These are phyloP conservation scores for Dioctria rufipes DNA, from an alignment of 2,888 invertebrate species.

Conservation along the genomic window DNA sequence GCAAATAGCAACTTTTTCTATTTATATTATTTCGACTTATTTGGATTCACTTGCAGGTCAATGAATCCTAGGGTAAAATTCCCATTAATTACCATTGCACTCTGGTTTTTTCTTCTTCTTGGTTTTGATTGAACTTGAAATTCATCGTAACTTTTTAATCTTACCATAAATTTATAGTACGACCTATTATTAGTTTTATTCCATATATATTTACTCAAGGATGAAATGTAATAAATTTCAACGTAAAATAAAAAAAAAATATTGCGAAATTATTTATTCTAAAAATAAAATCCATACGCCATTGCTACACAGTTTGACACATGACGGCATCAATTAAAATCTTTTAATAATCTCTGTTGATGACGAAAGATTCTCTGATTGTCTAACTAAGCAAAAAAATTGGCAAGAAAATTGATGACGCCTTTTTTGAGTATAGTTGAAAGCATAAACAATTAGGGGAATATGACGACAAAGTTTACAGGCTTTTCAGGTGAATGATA, in stretches of 20 bases:
- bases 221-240: background rate
- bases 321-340: background rate
- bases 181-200: background rate
- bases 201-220: background rate
- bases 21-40: constrained; percentile 13
- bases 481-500: too few relatives aligned
- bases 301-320: constrained; percentile 11
- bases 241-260: background rate
- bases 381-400: too few relatives aligned
- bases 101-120: background rate
- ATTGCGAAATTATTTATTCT: background rate
- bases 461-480: too few relatives aligned
- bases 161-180: background rate
- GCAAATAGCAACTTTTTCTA: background rate
- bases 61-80: background rate
- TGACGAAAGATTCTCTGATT: too few relatives aligned
- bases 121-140: constrained; percentile 11
- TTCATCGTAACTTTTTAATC: background rate
- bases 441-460: too few relatives aligned
- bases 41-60: constrained; percentile 3
- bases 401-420: too few relatives aligned
- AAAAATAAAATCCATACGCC: constrained; percentile 4
- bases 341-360: too few relatives aligned
- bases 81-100: background rate
- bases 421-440: too few relatives aligned